Base-by-base conservation (phyloP, 1,140 invertebrate species). In the Lordiphosa stackelbergi region DNA sequence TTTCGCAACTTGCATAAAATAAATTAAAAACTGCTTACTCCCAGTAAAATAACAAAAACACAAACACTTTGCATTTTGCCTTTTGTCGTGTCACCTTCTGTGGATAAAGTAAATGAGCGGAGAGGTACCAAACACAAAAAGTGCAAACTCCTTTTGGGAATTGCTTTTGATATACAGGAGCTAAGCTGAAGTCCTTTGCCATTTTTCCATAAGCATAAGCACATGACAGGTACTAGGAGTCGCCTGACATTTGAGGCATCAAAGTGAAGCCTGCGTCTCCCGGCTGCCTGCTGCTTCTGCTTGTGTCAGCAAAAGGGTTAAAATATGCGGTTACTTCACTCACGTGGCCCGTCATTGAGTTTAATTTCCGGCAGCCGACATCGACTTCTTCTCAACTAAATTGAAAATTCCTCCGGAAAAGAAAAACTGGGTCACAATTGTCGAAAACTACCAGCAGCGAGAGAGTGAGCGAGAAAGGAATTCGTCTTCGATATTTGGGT, bases 1-100 rank as follows among this genome's bases (percentile, higher is more conserved):
- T 78, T 74, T 46, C 36, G 53, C 62, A 74, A 70, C 70, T 70
- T 74, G 75, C 75, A 78, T 70, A 74, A 78, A 81, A 78, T 81
- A 81, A 81, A 78, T 78, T 61, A 78, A 81, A 73, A 78, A 81
- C 70, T 78, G 74, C 74, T 70, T 59, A 51, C 28, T 31, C 7
- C 28, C 28, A 58, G 46, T 56, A 43, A 8, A 55, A 31, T n/a
- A 46, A 13, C 2, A 12, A 45, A 8, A 45, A 12, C 24, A 22
- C 19, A 65, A 69, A 59, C 55, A 69, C 51, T 64, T 69, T 59
- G 61, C 61, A 65, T 78, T 81, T 78, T 81, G 61, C 66, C 53
- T 74, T 78, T 81, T 42, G 66, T 70, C 58, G 57, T 58, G 62
- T 69, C 69, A 57, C 65, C 55, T 69, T 55, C 11, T 51, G 46